Evolutionary conservation across 1,140 invertebrate genomes (phyloP), one percentile per base, ranked within the genome.

Genomic region (Pachyrhynchus sulphureomaculatus): DNA sequence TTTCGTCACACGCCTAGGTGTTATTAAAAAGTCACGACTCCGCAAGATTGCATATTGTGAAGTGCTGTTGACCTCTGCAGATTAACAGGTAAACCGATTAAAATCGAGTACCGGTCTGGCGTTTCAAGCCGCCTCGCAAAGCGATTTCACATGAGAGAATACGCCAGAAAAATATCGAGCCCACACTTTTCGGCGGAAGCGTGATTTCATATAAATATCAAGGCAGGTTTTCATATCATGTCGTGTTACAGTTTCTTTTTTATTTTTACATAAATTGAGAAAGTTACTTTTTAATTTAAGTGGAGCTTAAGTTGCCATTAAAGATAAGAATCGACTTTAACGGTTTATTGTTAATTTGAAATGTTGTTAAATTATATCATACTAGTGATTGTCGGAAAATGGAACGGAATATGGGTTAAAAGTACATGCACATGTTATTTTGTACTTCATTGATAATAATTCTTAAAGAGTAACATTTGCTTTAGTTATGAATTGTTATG

Each of bases 1-100:
- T 45, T 56, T 24, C 13, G 39, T 44, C 41, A 26, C 41, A 53
- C 37, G 47, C 37, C 23, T 57, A 61, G 64, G 51, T 39, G 41
- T 48, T 57, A 66, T 66, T 57, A 66, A 66, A 69, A 69, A 67
- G 67, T 69, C 65, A 69, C 67, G 67, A 69, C 55, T 39, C 32
- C 34, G 47, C 45, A 61, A 62, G 62, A 66, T 63, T 65, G 63
- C 54, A 66, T 59, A 68, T 62, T 55, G 34, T 60, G 57, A 59
- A 69, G 56, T 69, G 69, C 66, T 69, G 63, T 71, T 69, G 69
- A 69, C 68, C 69, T 66, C 33, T 56, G 65, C 58, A 71, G 69
- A 71, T 72, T 72, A 72, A 72, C 71, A 72, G 69, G 71, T 72
- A 72, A 72, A 72, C 69, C 69, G 71, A 72, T 72, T 72, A 71